Evolutionary conservation across 2,888 invertebrate genomes (phyloP).

Genomic region (Eupithecia abbreviata): DNA sequence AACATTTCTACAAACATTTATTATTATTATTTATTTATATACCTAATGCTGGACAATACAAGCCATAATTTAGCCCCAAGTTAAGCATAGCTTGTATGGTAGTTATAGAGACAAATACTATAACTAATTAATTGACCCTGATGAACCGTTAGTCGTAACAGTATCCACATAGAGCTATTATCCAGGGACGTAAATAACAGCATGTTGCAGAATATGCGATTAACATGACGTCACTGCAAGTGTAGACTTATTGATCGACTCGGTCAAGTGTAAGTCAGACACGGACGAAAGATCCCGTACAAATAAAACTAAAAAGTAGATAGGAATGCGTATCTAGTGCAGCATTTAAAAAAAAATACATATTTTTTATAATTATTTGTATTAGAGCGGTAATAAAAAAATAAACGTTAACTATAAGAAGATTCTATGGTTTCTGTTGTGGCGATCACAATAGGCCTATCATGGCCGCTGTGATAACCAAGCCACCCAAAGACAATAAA

Average conservation of each 20-base stretch:
- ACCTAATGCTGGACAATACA: too few species aligned
- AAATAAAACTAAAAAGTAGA: neutral
- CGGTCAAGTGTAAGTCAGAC: neutral
- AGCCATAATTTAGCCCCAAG: too few species aligned
- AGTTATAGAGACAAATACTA: neutral
- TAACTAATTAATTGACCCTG: neutral
- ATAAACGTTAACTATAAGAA: too few species aligned
- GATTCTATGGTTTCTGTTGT: too few species aligned
- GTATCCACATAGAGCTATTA: slow-evolving; percentile 16
- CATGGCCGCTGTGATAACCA: too few species aligned
- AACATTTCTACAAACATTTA: too few species aligned
- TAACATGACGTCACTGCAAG: slow-evolving; percentile 13
- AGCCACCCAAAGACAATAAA: too few species aligned
- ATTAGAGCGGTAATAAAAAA: neutral
- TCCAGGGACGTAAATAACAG: slow-evolving; percentile 28
- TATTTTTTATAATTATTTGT: neutral
- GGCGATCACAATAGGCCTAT: too few species aligned
- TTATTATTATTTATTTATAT: too few species aligned
- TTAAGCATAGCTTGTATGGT: too few species aligned
- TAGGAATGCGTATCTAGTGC: neutral
- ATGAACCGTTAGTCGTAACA: slow-evolving; percentile 22
- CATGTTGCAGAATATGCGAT: slow-evolving; percentile 15
- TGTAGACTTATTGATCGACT: neutral
- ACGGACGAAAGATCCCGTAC: neutral
- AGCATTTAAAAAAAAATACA: neutral